Conservation (phyloP, 2,113 vertebrate species). For the Paramormyrops kingsleyae region DNA sequence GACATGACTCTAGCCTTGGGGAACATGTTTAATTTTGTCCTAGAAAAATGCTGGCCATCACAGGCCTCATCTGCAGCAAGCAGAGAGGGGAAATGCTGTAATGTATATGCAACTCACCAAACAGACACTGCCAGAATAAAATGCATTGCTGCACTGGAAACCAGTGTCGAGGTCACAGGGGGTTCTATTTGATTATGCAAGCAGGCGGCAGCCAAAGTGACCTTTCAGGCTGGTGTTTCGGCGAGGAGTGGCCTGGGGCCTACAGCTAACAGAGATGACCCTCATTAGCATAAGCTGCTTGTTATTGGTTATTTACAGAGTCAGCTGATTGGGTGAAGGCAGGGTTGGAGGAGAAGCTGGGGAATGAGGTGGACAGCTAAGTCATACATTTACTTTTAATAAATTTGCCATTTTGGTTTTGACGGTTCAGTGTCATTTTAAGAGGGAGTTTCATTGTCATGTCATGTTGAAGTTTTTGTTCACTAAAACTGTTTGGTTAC, state of each 20-base stretch:
- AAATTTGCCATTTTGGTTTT: neutral
- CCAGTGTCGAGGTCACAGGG: neutral
- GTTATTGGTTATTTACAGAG: neutral
- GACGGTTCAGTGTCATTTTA: neutral
- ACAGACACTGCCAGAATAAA: neutral
- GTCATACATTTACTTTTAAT: neutral
- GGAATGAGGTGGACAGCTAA: neutral
- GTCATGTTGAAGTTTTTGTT: neutral
- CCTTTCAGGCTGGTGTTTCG: neutral
- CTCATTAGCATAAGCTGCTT: neutral
- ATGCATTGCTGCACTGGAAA: neutral
- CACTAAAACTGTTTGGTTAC: neutral
- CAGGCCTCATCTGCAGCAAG: neutral
- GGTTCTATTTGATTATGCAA: neutral
- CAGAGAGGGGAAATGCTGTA: neutral
- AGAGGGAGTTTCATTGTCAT: neutral
- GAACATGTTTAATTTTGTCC: neutral
- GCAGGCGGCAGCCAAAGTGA: neutral
- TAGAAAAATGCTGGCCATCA: neutral
- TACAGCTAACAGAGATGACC: neutral
- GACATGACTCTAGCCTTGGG: neutral
- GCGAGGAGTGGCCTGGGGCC: neutral
- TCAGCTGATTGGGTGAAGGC: neutral
- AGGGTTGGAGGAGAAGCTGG: neutral
- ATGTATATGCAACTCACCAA: neutral